A percentile compares a stretch with the other conserved stretches of the same genome.
Conservation (phyloP, 2,113 vertebrate species). For the Opisthocomus hoazin region DNA sequence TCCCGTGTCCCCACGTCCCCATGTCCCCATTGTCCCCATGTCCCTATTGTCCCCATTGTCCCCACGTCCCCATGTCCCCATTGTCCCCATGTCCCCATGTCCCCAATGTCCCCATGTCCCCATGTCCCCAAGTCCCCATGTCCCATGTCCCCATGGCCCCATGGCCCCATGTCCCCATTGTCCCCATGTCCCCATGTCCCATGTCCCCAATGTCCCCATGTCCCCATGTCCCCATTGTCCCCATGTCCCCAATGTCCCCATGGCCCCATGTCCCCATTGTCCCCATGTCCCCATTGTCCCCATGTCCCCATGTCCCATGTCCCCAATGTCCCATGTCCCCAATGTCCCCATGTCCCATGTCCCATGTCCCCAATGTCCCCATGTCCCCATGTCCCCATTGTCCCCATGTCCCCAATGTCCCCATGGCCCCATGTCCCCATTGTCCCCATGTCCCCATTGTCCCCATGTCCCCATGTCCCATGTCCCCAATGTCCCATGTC, state of each 20-base stretch:
- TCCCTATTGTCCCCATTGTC: neutral
- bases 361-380: too few species aligned
- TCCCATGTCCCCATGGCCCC: neutral
- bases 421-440: neutral
- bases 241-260: too few species aligned
- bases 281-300: too few species aligned
- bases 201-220: too few species aligned
- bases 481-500: neutral
- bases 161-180: neutral
- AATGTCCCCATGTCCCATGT: too few species aligned
- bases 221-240: too few species aligned
- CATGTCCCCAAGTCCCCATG: neutral
- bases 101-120: neutral
- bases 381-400: too few species aligned
- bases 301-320: too few species aligned
- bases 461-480: neutral
- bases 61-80: neutral
- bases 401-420: too few species aligned
- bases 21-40: neutral
- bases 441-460: neutral
- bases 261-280: too few species aligned
- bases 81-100: neutral
- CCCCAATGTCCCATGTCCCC: too few species aligned
- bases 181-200: too few species aligned
- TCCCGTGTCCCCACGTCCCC: neutral